A percentile compares a stretch with the other conserved stretches of the same genome.
These are phyloP conservation scores for Lamellibrachia columna DNA, from an alignment of 2,888 invertebrate genomes.

Conservation along the genomic window DNA sequence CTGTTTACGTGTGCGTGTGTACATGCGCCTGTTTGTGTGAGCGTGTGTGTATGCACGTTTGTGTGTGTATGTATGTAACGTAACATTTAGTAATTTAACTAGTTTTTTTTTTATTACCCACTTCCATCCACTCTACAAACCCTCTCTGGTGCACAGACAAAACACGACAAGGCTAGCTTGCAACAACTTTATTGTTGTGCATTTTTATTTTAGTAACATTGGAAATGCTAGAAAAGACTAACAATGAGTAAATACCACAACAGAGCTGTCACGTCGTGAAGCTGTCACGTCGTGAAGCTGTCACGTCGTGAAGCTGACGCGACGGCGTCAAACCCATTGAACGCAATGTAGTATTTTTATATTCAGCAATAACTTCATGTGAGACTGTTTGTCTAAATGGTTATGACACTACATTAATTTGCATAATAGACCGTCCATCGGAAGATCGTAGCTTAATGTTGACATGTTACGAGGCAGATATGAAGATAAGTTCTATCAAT, in stretches of 20 bases:
- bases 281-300: no score
- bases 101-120: not conserved
- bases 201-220: not conserved
- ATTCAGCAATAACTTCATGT: not conserved
- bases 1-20: no score
- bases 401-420: not conserved
- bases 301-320: not conserved
- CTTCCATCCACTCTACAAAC: not conserved
- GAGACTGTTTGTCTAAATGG: not conserved
- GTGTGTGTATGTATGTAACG: not conserved
- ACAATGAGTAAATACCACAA: not conserved
- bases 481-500: not conserved
- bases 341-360: not conserved
- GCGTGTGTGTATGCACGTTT: no score
- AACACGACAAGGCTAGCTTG: not conserved
- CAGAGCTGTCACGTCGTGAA: not conserved
- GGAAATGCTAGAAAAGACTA: constrained; percentile 6
- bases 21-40: no score
- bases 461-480: not conserved
- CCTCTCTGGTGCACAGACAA: not conserved
- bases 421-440: not conserved
- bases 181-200: not conserved
- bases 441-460: not conserved
- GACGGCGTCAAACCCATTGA: not conserved
- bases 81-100: not conserved